These are phyloP conservation scores for Rhinoraja longicauda DNA, from an alignment of 2,797 vertebrate species.

Conservation along the genomic window DNA sequence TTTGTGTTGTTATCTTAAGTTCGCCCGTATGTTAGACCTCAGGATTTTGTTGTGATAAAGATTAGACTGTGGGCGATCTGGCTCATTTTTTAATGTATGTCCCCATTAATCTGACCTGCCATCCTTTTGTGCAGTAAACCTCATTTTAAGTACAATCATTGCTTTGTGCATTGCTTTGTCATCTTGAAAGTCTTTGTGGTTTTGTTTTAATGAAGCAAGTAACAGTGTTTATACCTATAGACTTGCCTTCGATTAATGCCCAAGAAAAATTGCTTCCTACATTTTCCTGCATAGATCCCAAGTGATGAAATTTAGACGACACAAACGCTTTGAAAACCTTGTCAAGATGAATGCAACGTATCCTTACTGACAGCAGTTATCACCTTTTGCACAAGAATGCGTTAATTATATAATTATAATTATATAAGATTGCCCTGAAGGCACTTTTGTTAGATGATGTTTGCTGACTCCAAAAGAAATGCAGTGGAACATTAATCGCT, in stretches of 20 bases:
- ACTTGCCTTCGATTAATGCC: background rate
- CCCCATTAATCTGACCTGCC: background rate
- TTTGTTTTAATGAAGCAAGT: background rate
- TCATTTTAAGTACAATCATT: background rate
- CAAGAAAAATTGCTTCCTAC: background rate
- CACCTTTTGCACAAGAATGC: too few relatives aligned
- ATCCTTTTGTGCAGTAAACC: too few relatives aligned
- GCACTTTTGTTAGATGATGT: background rate
- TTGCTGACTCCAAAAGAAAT: background rate
- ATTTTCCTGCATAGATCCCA: background rate
- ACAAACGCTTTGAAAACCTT: background rate
- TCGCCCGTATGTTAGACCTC: background rate
- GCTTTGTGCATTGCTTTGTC: background rate
- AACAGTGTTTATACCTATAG: background rate
- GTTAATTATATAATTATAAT: background rate
- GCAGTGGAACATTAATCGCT: background rate
- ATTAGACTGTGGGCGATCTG: background rate
- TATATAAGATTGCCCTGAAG: background rate
- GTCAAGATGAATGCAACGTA: background rate
- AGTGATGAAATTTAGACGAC: background rate
- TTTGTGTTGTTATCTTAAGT: too few relatives aligned
- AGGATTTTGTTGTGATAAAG: background rate
- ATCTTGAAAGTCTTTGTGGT: background rate
- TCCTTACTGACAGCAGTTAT: background rate
- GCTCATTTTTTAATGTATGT: too few relatives aligned